Percentiles rank a stretch among this genome's conserved stretches.
phyloP scores from a whole-genome alignment of 1,140 invertebrate genomes.

The Grapholita molesta region DNA sequence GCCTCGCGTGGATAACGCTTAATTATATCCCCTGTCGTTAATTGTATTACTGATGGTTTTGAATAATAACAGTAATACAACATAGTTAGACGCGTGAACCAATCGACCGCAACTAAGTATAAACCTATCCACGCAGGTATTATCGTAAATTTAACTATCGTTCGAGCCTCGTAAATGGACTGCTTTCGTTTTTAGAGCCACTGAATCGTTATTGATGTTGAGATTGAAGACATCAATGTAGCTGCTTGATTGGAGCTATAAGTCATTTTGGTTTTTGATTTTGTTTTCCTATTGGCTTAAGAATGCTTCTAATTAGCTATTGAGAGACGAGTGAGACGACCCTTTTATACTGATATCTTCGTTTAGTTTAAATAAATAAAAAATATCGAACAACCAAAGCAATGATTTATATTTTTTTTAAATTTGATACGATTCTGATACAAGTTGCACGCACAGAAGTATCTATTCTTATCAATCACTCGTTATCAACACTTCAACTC shows the following conservation, averaged over 20 bases:
- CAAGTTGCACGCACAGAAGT: neutral
- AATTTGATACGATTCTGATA: neutral
- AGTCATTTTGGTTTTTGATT: neutral
- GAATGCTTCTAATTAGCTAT: neutral
- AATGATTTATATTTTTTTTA: too few species aligned
- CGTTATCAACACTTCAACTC: conserved; percentile 11
- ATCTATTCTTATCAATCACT: neutral
- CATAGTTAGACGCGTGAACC: neutral
- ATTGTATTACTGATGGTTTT: conserved; percentile 7
- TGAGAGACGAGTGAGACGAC: neutral
- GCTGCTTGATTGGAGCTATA: neutral
- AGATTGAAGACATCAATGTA: conserved; percentile 7
- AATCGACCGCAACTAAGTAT: conserved; percentile 8
- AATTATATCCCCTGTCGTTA: conserved; percentile 12
- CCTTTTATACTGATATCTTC: too few species aligned
- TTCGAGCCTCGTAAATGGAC: neutral
- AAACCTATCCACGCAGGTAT: neutral
- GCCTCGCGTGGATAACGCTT: neutral
- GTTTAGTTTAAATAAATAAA: neutral
- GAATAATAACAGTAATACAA: conserved; percentile 14
- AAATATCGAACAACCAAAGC: too few species aligned
- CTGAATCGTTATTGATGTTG: conserved; percentile 5
- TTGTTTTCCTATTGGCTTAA: neutral
- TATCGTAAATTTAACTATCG: conserved; percentile 9
- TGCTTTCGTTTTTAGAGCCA: conserved; percentile 16